Base-by-base conservation (phyloP, 2,113 vertebrate species). In the Indri indri region DNA sequence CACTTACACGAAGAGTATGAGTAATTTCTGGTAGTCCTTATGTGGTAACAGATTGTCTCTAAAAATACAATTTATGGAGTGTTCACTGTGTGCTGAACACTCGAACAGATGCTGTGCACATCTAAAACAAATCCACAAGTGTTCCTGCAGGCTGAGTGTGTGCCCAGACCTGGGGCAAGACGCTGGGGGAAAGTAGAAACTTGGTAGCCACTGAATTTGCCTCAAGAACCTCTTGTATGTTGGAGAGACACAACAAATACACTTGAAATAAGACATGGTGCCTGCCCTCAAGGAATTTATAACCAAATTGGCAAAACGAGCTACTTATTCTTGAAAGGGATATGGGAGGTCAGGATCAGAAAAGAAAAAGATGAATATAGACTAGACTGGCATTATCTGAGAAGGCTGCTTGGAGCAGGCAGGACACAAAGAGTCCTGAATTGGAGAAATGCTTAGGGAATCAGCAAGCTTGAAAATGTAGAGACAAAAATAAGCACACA, bases 11-110 rank as follows among this genome's bases (percentile, higher is more conserved):
- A 94, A 97, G 45, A 81, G 30, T 81, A 91, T 90, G 80, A 97
- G 47, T 96, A 96, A 97, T 96, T 98, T 97, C 88, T 97, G 96
- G 77, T 96, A 90, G 81, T 91, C 84, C 92, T 94, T 97, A 96
- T 98, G 85, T 92, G 85, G 50, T 80, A 96, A 94, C 94, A 98
- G 92, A 95, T 94, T 97, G 85, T 86, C 85, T 94, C 77, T 94
- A 96, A 97, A 94, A 96, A 96, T 92, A 94, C n/a, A n/a, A 85
- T 86, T 96, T 82, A 74, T 95, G 85, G 66, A 47, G 73, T 74
- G 23, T 66, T 97, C 77, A 83, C 71, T 95, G 81, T 95, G 70
- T 88, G 66, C 92, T 27, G 59, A 93, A 84, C 59, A 54, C 70
- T 80, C 1, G 2, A 90, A 61, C 71, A 96, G 66, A 93, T 81